Percentiles rank a stretch among this genome's conserved stretches.
These are phyloP conservation scores for Lasioglossum marginatum DNA, from an alignment of 2,888 invertebrate species.

Conservation along the genomic window DNA sequence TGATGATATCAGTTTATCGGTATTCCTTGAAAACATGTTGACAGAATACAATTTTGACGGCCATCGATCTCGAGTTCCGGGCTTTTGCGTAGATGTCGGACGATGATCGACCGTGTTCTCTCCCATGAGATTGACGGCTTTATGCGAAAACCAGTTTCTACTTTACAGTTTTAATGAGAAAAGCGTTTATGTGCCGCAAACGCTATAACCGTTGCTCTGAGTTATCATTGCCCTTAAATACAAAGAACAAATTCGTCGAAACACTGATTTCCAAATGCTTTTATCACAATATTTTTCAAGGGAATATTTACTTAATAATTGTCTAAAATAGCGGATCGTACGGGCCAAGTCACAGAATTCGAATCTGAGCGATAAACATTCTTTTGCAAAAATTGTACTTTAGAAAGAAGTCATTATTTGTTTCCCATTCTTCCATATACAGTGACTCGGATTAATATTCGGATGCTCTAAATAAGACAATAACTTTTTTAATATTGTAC, in stretches of 20 bases:
- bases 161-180: slow-evolving; percentile 37
- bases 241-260: neutral
- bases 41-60: neutral
- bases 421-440: too few relatives aligned
- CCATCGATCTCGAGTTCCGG: neutral
- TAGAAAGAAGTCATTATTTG: too few relatives aligned
- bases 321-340: too few relatives aligned
- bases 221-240: slow-evolving; percentile 10
- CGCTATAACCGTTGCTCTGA: slow-evolving; percentile 3
- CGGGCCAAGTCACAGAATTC: too few relatives aligned
- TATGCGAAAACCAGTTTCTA: slow-evolving; percentile 37
- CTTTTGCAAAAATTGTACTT: too few relatives aligned
- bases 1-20: neutral
- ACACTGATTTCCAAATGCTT: neutral
- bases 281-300: too few relatives aligned
- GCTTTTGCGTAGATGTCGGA: neutral
- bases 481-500: too few relatives aligned
- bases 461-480: too few relatives aligned
- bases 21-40: neutral
- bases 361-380: too few relatives aligned
- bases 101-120: slow-evolving; percentile 5
- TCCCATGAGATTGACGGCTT: neutral
- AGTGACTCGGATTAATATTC: too few relatives aligned
- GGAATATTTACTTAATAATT: too few relatives aligned
- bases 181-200: slow-evolving; percentile 15